Conservation (phyloP, 2,113 vertebrate genomes). For the Myotis yumanensis region DNA sequence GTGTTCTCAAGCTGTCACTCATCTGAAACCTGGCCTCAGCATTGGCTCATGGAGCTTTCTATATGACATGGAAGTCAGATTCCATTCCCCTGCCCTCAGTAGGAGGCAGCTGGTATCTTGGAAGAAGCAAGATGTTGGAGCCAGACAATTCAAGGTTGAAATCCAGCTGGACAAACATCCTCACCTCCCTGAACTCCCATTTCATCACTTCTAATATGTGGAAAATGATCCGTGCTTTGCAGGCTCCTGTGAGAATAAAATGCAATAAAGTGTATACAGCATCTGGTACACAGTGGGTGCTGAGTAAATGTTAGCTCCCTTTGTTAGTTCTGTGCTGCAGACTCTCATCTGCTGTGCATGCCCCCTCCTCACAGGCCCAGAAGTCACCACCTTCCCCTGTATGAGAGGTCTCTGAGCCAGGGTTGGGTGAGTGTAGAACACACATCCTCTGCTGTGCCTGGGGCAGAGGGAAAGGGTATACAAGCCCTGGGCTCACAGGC, state of each 20-base stretch:
- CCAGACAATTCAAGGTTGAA: neutral
- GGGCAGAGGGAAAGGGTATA: neutral
- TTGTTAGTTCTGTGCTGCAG: neutral
- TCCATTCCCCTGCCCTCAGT: neutral
- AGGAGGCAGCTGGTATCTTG: neutral
- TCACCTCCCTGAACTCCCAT: neutral
- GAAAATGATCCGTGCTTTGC: neutral
- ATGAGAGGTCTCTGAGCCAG: neutral
- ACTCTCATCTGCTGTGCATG: neutral
- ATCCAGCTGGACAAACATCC: neutral
- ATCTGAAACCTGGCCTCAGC: neutral
- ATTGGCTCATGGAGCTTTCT: neutral
- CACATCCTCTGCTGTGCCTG: neutral
- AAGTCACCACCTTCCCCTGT: neutral
- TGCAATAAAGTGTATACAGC: neutral
- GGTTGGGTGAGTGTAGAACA: neutral
- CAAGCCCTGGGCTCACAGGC: neutral
- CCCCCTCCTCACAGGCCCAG: neutral
- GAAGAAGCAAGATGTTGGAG: neutral
- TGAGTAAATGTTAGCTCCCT: neutral
- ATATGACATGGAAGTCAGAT: neutral
- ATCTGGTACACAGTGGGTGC: neutral
- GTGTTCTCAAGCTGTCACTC: slow-evolving; percentile 42
- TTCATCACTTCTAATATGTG: neutral
- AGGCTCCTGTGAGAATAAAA: neutral